These are phyloP conservation scores for Indri indri DNA, from an alignment of 2,113 vertebrate genomes.

Conservation along the genomic window DNA sequence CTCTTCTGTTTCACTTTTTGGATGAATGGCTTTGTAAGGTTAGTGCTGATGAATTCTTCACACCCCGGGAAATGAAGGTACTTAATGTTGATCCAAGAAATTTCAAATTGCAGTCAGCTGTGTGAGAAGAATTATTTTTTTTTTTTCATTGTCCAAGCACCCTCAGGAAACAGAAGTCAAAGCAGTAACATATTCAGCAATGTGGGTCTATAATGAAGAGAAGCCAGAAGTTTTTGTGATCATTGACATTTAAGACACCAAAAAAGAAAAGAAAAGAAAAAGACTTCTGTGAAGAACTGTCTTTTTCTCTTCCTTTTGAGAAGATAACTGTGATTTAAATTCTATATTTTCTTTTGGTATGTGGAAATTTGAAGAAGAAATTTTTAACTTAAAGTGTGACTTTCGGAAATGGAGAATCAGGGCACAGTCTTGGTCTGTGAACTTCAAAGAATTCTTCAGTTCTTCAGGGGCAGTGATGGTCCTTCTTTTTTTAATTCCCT, in stretches of 20 bases:
- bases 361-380: not conserved
- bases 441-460: not conserved
- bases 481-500: not conserved
- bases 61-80: no score
- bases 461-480: not conserved
- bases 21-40: no score
- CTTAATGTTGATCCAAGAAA: no score
- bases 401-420: conserved; percentile 37
- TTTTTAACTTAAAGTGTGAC: not conserved
- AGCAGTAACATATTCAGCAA: conserved; percentile 98
- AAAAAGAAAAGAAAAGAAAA: not conserved
- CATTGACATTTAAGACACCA: conserved; percentile 92
- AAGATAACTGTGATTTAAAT: conserved; percentile 25
- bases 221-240: conserved; percentile 96
- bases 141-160: no score
- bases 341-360: not conserved
- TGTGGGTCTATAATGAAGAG: conserved; percentile 94
- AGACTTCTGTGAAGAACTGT: not conserved
- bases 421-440: not conserved
- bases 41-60: no score
- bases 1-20: no score
- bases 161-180: conserved; percentile 98
- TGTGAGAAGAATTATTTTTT: no score
- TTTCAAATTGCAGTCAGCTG: no score
- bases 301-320: not conserved